Percentiles rank a stretch among this genome's conserved stretches.
These are phyloP conservation scores for Naso thynnoides DNA, from an alignment of 2,797 vertebrate genomes.

Conservation along the genomic window DNA sequence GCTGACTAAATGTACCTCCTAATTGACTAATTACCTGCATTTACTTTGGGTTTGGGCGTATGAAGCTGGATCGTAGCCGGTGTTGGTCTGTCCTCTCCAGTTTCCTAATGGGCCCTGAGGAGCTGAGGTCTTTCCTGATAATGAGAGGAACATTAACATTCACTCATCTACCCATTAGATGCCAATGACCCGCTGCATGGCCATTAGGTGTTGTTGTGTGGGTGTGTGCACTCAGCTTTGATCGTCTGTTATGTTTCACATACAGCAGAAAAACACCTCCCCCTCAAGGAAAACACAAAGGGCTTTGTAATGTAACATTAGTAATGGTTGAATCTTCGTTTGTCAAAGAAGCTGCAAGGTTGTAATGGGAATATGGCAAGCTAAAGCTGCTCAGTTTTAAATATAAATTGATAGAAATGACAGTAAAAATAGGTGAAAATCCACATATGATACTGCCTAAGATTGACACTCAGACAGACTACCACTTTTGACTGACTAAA, in stretches of 20 bases:
- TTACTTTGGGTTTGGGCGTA: slow-evolving; percentile 59
- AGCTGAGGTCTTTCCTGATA: slow-evolving; percentile 67
- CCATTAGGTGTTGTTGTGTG: slow-evolving; percentile 64
- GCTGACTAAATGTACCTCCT: slow-evolving; percentile 47
- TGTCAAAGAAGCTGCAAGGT: slow-evolving; percentile 25
- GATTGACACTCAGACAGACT: too few relatives aligned
- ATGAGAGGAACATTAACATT: slow-evolving; percentile 77
- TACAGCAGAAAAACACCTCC: slow-evolving; percentile 27
- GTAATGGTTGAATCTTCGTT: slow-evolving; percentile 29
- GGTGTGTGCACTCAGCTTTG: slow-evolving; percentile 63
- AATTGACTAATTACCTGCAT: slow-evolving; percentile 75
- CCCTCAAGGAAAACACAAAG: slow-evolving; percentile 40
- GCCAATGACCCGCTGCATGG: slow-evolving; percentile 69
- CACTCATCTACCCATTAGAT: slow-evolving; percentile 74
- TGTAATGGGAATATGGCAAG: neutral
- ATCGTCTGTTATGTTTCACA: slow-evolving; percentile 53
- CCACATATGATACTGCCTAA: neutral
- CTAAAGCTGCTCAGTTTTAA: neutral
- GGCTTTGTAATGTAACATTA: slow-evolving; percentile 32
- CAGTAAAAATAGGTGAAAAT: neutral
- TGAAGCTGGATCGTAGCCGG: slow-evolving; percentile 46
- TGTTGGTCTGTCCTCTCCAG: slow-evolving; percentile 50
- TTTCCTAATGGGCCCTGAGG: slow-evolving; percentile 65
- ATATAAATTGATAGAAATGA: neutral
- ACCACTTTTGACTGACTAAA: neutral